Conservation (phyloP, 2,888 invertebrate species). For the Capitulum mitella region DNA sequence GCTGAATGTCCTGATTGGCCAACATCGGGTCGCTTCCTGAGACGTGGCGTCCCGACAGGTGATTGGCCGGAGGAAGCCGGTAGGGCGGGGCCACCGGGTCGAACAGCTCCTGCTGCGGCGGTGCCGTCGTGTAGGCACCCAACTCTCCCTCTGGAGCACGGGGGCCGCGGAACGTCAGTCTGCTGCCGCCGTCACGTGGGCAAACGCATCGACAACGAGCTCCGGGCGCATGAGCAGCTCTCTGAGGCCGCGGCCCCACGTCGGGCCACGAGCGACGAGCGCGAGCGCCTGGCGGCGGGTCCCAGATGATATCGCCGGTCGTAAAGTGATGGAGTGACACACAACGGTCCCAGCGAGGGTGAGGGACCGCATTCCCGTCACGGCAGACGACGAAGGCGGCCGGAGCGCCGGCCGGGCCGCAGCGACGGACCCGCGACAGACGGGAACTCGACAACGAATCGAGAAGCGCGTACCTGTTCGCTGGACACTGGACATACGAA, state of each 20-base stretch:
- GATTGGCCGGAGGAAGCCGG: neutral
- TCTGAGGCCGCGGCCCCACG: too few relatives aligned
- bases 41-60: neutral
- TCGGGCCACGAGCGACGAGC: too few relatives aligned
- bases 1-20: constrained; percentile 18
- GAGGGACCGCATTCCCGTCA: too few relatives aligned
- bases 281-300: neutral
- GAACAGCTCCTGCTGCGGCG: neutral
- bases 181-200: too few relatives aligned
- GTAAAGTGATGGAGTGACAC: neutral
- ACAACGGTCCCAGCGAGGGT: neutral
- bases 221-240: too few relatives aligned
- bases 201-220: too few relatives aligned
- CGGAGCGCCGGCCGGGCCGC: too few relatives aligned
- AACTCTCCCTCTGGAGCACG: neutral
- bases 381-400: too few relatives aligned
- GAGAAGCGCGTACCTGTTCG: too few relatives aligned
- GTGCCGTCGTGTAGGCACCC: constrained; percentile 6
- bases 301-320: neutral
- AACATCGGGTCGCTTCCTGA: constrained; percentile 8
- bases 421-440: neutral
- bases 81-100: neutral
- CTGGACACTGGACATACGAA: too few relatives aligned
- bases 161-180: too few relatives aligned
- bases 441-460: neutral